Percentiles rank a stretch among this genome's conserved stretches.
phyloP scores from a whole-genome alignment of 2,113 vertebrate genomes.

The Centropus bengalensis region DNA sequence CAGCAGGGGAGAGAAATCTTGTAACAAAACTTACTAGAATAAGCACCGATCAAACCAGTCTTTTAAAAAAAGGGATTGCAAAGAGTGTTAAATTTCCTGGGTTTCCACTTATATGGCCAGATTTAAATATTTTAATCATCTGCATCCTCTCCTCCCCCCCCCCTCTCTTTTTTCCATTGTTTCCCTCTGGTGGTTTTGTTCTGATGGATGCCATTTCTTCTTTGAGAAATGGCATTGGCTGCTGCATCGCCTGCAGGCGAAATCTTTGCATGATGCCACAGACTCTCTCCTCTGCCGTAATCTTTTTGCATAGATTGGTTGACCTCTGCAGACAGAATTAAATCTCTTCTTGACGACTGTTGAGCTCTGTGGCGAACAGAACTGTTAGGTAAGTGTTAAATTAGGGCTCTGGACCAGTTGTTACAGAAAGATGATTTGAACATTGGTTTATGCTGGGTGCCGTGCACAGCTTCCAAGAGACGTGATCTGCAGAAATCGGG shows the following conservation, averaged over 20 bases:
- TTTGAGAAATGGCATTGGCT: not conserved
- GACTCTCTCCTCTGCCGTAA: not conserved
- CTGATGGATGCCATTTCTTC: slow-evolving; percentile 20
- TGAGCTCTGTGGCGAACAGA: not conserved
- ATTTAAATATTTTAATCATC: slow-evolving; percentile 10
- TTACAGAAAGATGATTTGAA: not conserved
- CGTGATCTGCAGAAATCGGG: not conserved
- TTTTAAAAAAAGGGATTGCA: not conserved
- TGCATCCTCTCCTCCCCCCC: not conserved
- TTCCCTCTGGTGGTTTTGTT: slow-evolving; percentile 17
- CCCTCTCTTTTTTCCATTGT: not conserved
- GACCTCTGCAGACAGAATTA: slow-evolving; percentile 47
- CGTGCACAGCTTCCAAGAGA: not conserved
- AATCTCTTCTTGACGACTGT: not conserved
- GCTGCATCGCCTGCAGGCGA: not conserved
- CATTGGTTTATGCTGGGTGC: not conserved
- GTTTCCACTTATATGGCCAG: not conserved
- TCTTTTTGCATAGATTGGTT: slow-evolving; percentile 5
- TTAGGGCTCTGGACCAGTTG: not conserved
- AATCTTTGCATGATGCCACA: not conserved
- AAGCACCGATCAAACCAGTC: not conserved
- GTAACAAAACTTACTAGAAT: not conserved
- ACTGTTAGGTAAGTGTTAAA: not conserved
- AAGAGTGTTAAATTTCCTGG: not conserved
- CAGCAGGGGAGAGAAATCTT: not conserved